A percentile compares a stretch with the other conserved stretches of the same genome.
Evolutionary conservation across 2,113 vertebrate genomes (phyloP).

Genomic region (Phrynosoma platyrhinos): DNA sequence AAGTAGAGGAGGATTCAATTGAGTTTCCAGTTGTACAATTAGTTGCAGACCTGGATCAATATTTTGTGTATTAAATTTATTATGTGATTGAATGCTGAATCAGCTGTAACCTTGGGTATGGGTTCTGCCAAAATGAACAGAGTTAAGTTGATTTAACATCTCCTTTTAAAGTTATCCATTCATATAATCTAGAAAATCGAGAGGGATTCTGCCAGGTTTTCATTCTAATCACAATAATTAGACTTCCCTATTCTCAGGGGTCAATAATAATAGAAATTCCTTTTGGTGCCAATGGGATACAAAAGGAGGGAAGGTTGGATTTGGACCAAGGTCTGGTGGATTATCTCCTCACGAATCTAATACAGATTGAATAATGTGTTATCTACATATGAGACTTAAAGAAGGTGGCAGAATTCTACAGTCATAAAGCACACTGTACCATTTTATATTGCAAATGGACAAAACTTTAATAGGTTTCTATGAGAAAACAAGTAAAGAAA

Average conservation of each 20-base stretch:
- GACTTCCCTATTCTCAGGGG: not conserved
- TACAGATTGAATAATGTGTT: not conserved
- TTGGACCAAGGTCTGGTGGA: not conserved
- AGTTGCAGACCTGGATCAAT: constrained; percentile 25
- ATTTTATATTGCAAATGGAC: not conserved
- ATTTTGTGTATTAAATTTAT: constrained; percentile 65
- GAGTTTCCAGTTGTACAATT: no score
- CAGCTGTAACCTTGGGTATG: not conserved
- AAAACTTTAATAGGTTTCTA: not conserved
- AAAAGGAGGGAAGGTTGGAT: no score
- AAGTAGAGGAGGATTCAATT: no score
- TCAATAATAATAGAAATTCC: not conserved
- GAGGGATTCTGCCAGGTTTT: not conserved
- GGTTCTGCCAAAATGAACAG: constrained; percentile 12
- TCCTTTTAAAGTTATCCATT: constrained; percentile 11
- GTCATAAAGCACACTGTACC: not conserved
- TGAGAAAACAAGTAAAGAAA: not conserved
- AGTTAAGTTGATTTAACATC: constrained; percentile 1
- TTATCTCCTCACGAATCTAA: not conserved
- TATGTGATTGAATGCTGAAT: constrained; percentile 36
- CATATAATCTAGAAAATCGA: not conserved
- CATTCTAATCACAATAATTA: constrained; percentile 5
- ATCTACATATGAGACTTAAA: not conserved
- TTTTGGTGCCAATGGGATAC: not conserved
- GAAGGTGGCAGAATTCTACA: not conserved